A percentile compares a stretch with the other conserved stretches of the same genome.
Conservation (phyloP, 2,113 vertebrate genomes). For the Polyodon spathula region DNA sequence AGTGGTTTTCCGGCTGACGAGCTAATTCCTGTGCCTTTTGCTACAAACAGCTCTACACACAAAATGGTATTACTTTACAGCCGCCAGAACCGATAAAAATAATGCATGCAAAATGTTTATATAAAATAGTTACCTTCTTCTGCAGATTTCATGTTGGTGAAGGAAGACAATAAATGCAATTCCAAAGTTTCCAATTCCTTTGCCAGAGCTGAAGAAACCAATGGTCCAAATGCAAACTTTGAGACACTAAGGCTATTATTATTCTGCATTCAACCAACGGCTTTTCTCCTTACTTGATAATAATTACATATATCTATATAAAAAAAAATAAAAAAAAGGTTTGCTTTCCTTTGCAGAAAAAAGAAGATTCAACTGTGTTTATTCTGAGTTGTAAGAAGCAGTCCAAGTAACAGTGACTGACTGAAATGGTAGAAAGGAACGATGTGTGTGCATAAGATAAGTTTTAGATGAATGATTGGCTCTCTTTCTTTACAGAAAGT, state of each 20-base stretch:
- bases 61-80: no score
- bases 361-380: neutral
- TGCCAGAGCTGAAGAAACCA: slow-evolving; percentile 40
- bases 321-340: slow-evolving; percentile 1
- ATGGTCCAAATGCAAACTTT: slow-evolving; percentile 65
- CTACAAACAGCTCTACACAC: no score
- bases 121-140: slow-evolving; percentile 77
- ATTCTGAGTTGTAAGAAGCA: neutral
- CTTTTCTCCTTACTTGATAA: slow-evolving; percentile 32
- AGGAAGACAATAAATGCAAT: slow-evolving; percentile 43
- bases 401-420: slow-evolving; percentile 5
- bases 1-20: no score
- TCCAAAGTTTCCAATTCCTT: slow-evolving; percentile 48
- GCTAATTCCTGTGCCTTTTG: no score
- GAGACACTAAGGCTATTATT: slow-evolving; percentile 43
- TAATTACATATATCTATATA: slow-evolving; percentile 6
- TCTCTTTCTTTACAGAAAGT: slow-evolving; percentile 8
- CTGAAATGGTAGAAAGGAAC: slow-evolving; percentile 4
- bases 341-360: neutral
- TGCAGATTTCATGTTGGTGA: slow-evolving; percentile 77
- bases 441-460: neutral
- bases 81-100: neutral
- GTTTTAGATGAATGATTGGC: slow-evolving; percentile 9
- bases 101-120: neutral
- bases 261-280: slow-evolving; percentile 63